Percentiles rank a stretch among this genome's conserved stretches.
Evolutionary conservation across 2,797 vertebrate genomes (phyloP).

Genomic region (Chelmon rostratus): DNA sequence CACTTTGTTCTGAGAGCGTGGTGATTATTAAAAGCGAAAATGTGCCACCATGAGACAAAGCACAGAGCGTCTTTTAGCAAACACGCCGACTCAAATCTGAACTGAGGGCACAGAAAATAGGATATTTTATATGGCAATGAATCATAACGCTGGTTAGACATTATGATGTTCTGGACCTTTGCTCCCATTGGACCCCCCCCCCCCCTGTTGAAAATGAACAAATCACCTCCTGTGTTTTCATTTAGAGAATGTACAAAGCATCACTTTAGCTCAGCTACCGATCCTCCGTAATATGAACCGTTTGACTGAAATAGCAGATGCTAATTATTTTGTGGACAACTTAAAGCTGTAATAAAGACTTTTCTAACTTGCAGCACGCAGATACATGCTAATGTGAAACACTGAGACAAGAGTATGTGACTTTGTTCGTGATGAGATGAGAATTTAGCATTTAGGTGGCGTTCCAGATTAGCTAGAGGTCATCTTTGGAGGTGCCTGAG

Average conservation of each 20-base stretch:
- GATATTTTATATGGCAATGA: too few relatives aligned
- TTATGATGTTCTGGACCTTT: too few relatives aligned
- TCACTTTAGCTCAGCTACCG: neutral
- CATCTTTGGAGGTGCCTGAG: slow-evolving; percentile 72
- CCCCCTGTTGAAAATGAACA: too few relatives aligned
- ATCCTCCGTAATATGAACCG: neutral
- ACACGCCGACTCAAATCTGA: too few relatives aligned
- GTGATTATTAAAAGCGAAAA: too few relatives aligned
- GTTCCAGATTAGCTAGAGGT: slow-evolving; percentile 73
- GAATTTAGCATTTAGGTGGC: slow-evolving; percentile 72
- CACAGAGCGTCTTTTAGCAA: too few relatives aligned
- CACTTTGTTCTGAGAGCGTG: too few relatives aligned
- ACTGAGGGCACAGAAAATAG: too few relatives aligned
- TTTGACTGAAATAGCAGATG: neutral
- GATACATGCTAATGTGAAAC: slow-evolving; percentile 20
- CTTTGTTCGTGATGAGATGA: slow-evolving; percentile 51
- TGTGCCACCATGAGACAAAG: too few relatives aligned
- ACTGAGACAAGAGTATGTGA: slow-evolving; percentile 36
- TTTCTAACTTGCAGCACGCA: slow-evolving; percentile 1
- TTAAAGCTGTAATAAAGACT: neutral
- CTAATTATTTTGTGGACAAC: neutral
- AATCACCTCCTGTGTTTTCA: neutral
- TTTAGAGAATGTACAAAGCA: neutral
- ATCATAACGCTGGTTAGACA: too few relatives aligned
- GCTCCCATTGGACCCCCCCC: too few relatives aligned